Evolutionary conservation across 1,140 invertebrate genomes (phyloP).

Genomic region (Leptinotarsa lineolata): DNA sequence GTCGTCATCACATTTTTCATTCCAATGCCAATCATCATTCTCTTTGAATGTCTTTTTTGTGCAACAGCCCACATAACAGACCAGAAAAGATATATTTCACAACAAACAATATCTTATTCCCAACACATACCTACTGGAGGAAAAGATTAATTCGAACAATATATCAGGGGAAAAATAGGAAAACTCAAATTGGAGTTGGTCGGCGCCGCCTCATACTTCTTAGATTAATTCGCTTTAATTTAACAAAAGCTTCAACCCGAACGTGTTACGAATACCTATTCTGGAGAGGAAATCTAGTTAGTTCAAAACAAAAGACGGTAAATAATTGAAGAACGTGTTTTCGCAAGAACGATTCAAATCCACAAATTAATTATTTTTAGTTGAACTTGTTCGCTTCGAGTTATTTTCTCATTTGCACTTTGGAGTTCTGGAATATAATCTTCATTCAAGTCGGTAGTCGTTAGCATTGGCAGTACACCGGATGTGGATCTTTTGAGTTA

Average conservation of each 20-base stretch:
- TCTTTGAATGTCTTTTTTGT: too few species aligned
- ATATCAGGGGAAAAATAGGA: constrained; percentile 32
- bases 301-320: constrained; percentile 45
- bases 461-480: neutral
- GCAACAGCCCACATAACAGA: too few species aligned
- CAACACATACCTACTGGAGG: constrained; percentile 9
- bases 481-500: too few species aligned
- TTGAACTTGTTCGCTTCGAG: constrained; percentile 14
- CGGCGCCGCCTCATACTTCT: constrained; percentile 41
- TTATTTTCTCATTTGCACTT: constrained; percentile 22
- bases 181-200: constrained; percentile 37
- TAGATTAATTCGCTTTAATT: constrained; percentile 47
- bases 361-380: constrained; percentile 30
- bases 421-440: constrained; percentile 5
- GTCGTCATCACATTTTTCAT: too few species aligned
- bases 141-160: constrained; percentile 25
- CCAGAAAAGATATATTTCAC: too few species aligned
- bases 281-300: constrained; percentile 41
- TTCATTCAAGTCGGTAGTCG: neutral
- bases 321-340: constrained; percentile 48
- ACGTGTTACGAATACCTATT: constrained; percentile 45
- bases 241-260: constrained; percentile 44
- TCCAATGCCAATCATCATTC: too few species aligned
- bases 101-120: neutral
- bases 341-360: constrained; percentile 25